These are phyloP conservation scores for Sarcophaga bullata DNA, from an alignment of 1,140 invertebrate species.

Conservation along the genomic window DNA sequence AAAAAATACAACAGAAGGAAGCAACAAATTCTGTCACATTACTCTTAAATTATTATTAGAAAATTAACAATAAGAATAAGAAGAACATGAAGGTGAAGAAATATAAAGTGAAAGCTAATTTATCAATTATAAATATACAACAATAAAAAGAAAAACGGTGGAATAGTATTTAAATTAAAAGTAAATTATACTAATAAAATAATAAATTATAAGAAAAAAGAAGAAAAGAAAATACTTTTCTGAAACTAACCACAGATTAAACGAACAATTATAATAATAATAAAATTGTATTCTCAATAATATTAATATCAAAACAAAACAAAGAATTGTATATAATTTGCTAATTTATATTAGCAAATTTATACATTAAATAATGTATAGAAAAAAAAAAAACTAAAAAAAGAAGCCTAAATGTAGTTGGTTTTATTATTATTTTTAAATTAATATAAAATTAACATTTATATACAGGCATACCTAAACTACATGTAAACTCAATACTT, in stretches of 20 bases:
- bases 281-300: neutral
- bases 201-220: too few species aligned
- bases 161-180: neutral
- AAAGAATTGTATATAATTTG: neutral
- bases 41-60: neutral
- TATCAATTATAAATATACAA: conserved; percentile 19
- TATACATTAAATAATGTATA: neutral
- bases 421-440: neutral
- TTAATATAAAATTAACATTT: neutral
- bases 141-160: neutral
- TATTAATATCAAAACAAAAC: neutral
- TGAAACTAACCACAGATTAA: conserved; percentile 11
- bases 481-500: neutral
- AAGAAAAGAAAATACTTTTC: neutral
- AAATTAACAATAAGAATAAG: neutral
- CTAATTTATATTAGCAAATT: neutral
- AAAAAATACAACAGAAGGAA: neutral
- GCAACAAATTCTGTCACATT: conserved; percentile 12
- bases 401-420: conserved; percentile 13
- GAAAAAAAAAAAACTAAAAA: neutral
- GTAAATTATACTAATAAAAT: too few species aligned
- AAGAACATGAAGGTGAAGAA: neutral
- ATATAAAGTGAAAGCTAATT: neutral
- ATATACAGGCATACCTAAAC: neutral
- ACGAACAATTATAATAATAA: neutral